Base-by-base conservation (phyloP, 2,888 invertebrate genomes). In the Anoplius nigerrimus region DNA sequence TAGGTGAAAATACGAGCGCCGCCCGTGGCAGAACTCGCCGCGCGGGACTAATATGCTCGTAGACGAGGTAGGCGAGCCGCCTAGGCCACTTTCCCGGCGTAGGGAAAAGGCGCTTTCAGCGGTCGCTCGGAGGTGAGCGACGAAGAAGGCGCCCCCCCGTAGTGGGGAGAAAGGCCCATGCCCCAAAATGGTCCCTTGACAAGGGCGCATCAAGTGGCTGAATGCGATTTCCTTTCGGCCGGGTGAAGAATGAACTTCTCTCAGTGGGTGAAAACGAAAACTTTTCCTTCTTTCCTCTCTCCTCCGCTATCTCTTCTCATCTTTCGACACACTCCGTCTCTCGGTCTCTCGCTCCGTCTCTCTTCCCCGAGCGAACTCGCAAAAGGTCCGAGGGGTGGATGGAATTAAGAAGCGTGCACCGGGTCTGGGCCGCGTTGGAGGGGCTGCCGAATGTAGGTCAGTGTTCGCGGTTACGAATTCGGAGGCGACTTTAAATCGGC, bases 391-490 rank as follows among this genome's bases (percentile, higher is more conserved):
- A 48, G 66, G n/a, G 60, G 61, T 61, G 67, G 59, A 51, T 42
- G 69, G 70, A 70, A 72, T 72, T 62, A 59, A 34, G 34, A 34
- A 69, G 60, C 62, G 64, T 62, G 64, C 55, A 21, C 55, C 34
- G 58, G 42, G 43, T 45, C 18, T 48, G 16, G n/a, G n/a, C 48
- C 48, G n/a, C 27, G 24, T 34, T 62, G 66, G 43, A 27, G 57
- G 54, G 69, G 60, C 60, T 55, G 53, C 59, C 56, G 45, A 62
- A 75, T 75, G 74, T 75, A 74, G 75, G 75, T 75, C 75, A 75
- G 74, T 74, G 34, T 69, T 74, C 71, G 62, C 54, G 69, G 34
- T n/a, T 60, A 20, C 65, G 73, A 68, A 66, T 69, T 69, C 59
- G 59, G 69, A 48, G 58, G 66, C 62, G 53, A 72, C 63, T 74